Evolutionary conservation across 2,113 vertebrate genomes (phyloP), one percentile per base, ranked within the genome.

Genomic region (Peromyscus maniculatus): DNA sequence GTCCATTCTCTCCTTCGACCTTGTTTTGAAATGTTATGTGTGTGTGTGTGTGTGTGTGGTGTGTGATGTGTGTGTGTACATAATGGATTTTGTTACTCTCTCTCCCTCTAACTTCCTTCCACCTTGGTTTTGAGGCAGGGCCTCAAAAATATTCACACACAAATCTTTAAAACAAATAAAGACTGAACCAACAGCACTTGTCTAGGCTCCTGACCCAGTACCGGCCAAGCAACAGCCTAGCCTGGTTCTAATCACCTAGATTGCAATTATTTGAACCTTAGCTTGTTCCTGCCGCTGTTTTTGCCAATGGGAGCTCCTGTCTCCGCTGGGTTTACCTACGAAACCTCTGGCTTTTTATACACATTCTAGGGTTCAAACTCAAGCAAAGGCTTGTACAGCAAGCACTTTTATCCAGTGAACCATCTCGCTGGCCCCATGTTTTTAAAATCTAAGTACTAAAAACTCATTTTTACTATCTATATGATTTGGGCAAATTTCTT

Each of bases 181-280:
- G 83, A 43, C 33, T 9, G 5, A 36, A 55, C n/a, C n/a, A 15
- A 7, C 5, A 43, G 31, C 3, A 12, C 43, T 46, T 52, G 26
- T 66, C 69, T 6, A 12, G 94, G 46, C 24, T 21, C 7, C 87
- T 62, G 55, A 52, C 21, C 19, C 12, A 52, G 55, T 31, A 21
- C n/a, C 22, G 21, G 28, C 57, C 43, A n/a, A 71, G 74, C 74
- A 36, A 11, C 36, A 21, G 19, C 64, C 24, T 19, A 46, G 55
- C 71, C 24, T 64, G 69, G 72, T 86, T 83, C 74, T 87, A 71
- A 93, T 93, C 69, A 10, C 69, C 90, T 93, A 96, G 86, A 72
- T 96, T 94, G 57, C 15, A 71, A 7, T 92, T 95, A 92, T 90
- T 91, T 93, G 94, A 94, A 2, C 26, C 52, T 28, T 84, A 62